Base-by-base conservation (phyloP, 2,888 invertebrate genomes). In the Spilosoma lubricipeda region DNA sequence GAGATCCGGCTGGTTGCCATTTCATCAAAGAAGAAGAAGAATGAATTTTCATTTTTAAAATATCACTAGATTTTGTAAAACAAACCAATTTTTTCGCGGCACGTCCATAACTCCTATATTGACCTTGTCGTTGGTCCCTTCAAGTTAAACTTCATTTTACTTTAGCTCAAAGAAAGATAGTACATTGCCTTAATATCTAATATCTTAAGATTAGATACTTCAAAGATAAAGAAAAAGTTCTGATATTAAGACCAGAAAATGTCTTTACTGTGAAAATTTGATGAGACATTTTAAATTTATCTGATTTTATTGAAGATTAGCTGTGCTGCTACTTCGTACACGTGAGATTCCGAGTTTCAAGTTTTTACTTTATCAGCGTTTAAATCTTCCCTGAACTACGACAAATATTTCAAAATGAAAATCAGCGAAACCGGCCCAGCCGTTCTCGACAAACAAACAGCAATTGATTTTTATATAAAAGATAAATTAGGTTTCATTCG, bases 81-180 rank as follows among this genome's bases (percentile, higher is more conserved):
- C 77, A 65, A 33, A 7, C 74, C 74, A 7, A 0, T 52, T 63
- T 45, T 23, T 23, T 48, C 74, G 63, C 77, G 76, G 77, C 79
- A 80, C 74, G 79, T 81, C 80, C 81, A 83, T 82, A 81, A 75
- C 83, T 72, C 73, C 45, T 73, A 68, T 73, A 83, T 81, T 84
- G 84, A 85, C 84, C 85, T 82, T 77, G 82, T 81, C 80, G 81
- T 82, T 84, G 87, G 84, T 82, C 77, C 82, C 82, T 52, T 81
- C 74, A 83, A 83, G 77, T 84, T 82, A 77, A 87, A 82, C 78
- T 76, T 82, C 76, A 82, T 82, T 82, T 84, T 78, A 85, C 82
- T 85, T 80, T 67, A 79, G 75, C 80, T 80, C 77, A 75, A 76
- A 83, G 76, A 76, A 70, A 74, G 69, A 72, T 71, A 76, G 63